phyloP scores from a whole-genome alignment of 1,140 invertebrate genomes.

The Anoplolepis gracilipes region DNA sequence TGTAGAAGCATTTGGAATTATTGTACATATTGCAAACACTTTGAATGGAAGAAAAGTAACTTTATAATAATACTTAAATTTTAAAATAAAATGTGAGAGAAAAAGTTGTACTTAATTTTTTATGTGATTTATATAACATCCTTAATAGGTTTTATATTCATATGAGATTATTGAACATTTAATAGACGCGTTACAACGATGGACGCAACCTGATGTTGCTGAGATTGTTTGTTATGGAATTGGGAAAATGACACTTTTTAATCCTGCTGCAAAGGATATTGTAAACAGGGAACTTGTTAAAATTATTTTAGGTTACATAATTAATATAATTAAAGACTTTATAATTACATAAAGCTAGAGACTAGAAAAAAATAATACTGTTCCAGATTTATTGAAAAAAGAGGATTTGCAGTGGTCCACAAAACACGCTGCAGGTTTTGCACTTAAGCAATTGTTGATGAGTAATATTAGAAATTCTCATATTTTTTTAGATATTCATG shows the following conservation, averaged over 20 bases:
- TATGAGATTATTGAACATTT: slow-evolving; percentile 73
- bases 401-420: slow-evolving; percentile 67
- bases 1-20: slow-evolving; percentile 66
- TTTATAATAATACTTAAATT: neutral
- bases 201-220: slow-evolving; percentile 58
- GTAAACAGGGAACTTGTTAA: slow-evolving; percentile 60
- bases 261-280: slow-evolving; percentile 73
- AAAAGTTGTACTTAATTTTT: too few species aligned
- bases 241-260: slow-evolving; percentile 73
- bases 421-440: slow-evolving; percentile 73
- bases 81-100: too few species aligned
- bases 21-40: slow-evolving; percentile 72
- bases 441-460: slow-evolving; percentile 73
- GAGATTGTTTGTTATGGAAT: slow-evolving; percentile 73
- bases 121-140: neutral
- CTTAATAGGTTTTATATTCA: slow-evolving; percentile 69
- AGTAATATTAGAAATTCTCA: slow-evolving; percentile 73
- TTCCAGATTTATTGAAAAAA: slow-evolving; percentile 74
- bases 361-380: neutral
- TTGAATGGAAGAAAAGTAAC: slow-evolving; percentile 75
- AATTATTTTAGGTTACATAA: slow-evolving; percentile 70
- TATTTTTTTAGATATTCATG: slow-evolving; percentile 69
- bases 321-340: neutral
- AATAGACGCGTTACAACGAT: slow-evolving; percentile 63
- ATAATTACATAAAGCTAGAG: neutral